Evolutionary conservation across 2,888 invertebrate species (phyloP).

Genomic region (Noctua janthina): DNA sequence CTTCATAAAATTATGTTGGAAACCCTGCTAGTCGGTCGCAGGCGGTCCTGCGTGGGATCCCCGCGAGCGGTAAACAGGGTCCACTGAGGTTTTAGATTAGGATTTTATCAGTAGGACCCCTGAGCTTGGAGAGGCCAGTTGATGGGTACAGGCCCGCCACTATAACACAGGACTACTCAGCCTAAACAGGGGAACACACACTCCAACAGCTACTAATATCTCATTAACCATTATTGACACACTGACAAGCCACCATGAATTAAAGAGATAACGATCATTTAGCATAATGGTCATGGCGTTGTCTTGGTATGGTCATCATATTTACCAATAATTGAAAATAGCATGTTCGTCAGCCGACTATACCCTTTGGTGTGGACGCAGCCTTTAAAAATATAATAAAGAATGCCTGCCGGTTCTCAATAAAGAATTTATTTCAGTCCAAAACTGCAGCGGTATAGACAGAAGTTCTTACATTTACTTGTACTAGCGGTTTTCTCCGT

Average conservation of each 20-base stretch:
- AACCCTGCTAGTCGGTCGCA: too few species aligned
- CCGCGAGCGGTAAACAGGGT: not conserved
- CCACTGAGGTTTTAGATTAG: not conserved
- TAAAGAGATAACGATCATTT: not conserved
- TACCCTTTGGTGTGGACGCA: not conserved
- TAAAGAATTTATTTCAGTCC: conserved; percentile 46
- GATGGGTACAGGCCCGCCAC: not conserved
- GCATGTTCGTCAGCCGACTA: too few species aligned
- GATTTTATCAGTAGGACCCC: not conserved
- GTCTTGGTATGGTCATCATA: not conserved
- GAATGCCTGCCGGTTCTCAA: not conserved
- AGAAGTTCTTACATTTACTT: conserved; percentile 62
- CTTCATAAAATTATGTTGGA: too few species aligned
- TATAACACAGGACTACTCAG: not conserved
- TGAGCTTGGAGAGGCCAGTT: not conserved
- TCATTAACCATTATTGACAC: not conserved
- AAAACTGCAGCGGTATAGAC: conserved; percentile 42
- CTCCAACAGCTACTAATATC: not conserved
- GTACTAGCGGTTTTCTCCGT: conserved; percentile 45
- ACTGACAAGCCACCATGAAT: not conserved
- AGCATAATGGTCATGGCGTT: not conserved
- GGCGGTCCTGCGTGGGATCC: not conserved
- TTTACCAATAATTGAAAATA: not conserved
- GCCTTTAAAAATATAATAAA: not conserved
- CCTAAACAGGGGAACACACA: not conserved